phyloP scores from a whole-genome alignment of 2,888 invertebrate species.

The Acrobasis repandana region DNA sequence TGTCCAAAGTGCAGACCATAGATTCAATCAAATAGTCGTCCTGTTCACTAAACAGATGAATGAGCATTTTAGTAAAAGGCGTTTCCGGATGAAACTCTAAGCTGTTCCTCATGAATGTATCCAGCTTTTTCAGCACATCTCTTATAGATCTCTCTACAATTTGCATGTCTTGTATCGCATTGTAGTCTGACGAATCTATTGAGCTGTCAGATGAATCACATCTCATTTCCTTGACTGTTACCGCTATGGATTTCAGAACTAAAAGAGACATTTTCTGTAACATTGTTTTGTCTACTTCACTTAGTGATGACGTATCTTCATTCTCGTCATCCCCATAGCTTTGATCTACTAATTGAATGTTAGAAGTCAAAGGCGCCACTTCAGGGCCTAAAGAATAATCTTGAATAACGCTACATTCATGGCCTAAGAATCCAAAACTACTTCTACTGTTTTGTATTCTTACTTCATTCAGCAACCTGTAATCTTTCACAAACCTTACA shows the following conservation, averaged over 20 bases:
- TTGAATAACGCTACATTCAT: conserved; percentile 64
- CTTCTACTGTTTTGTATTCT: conserved; percentile 69
- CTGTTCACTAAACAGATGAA: conserved; percentile 94
- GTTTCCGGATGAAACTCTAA: conserved; percentile 94
- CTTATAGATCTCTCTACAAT: conserved; percentile 93
- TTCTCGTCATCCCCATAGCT: conserved; percentile 73
- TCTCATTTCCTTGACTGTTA: conserved; percentile 94
- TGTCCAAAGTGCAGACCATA: conserved; percentile 95
- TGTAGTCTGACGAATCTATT: conserved; percentile 91
- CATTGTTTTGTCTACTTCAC: conserved; percentile 88
- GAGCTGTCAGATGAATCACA: conserved; percentile 94
- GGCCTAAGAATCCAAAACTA: conserved; percentile 74
- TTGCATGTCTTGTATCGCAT: conserved; percentile 94
- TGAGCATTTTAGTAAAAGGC: conserved; percentile 93
- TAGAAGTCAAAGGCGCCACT: conserved; percentile 58
- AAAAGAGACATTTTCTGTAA: conserved; percentile 93
- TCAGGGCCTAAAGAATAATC: conserved; percentile 68
- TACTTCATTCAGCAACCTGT: conserved; percentile 86
- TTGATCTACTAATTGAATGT: conserved; percentile 72
- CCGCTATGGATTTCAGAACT: conserved; percentile 93
- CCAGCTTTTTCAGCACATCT: conserved; percentile 91
- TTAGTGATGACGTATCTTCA: conserved; percentile 57
- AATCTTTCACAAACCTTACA: conserved; percentile 93
- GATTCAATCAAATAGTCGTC: conserved; percentile 95
- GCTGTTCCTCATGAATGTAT: conserved; percentile 90